Percentiles rank a stretch among this genome's conserved stretches.
These are phyloP conservation scores for Neopelma chrysocephalum DNA, from an alignment of 2,797 vertebrate genomes.

Conservation along the genomic window DNA sequence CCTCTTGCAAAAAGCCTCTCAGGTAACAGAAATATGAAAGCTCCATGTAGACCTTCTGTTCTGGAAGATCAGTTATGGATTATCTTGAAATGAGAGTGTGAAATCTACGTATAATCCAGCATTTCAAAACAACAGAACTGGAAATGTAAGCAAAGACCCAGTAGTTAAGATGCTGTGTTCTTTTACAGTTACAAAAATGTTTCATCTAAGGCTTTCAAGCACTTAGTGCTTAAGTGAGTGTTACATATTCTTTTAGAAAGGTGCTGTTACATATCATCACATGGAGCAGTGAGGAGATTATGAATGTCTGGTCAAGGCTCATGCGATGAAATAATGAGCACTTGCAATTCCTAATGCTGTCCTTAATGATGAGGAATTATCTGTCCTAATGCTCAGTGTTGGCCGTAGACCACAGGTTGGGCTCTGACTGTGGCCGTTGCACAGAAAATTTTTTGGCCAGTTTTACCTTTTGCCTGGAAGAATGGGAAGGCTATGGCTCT, in stretches of 20 bases:
- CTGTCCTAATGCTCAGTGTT: neutral
- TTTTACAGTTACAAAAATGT: neutral
- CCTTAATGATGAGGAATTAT: neutral
- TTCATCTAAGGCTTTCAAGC: neutral
- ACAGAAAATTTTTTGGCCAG: neutral
- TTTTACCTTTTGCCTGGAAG: neutral
- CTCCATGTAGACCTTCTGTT: neutral
- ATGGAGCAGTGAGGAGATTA: neutral
- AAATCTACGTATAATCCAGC: neutral
- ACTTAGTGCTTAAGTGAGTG: neutral
- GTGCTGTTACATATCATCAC: neutral
- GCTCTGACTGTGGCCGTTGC: neutral
- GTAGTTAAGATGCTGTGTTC: neutral
- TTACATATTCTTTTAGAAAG: neutral
- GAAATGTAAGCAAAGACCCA: neutral
- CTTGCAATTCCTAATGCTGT: neutral
- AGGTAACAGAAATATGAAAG: neutral
- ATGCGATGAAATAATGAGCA: neutral
- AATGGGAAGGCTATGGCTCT: neutral
- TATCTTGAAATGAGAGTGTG: neutral
- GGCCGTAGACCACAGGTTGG: neutral
- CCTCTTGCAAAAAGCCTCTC: neutral
- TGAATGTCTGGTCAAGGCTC: neutral
- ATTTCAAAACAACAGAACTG: neutral
- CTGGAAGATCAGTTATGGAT: neutral